Evolutionary conservation across 2,113 vertebrate genomes (phyloP).

Genomic region (Macquaria ambigua): DNA sequence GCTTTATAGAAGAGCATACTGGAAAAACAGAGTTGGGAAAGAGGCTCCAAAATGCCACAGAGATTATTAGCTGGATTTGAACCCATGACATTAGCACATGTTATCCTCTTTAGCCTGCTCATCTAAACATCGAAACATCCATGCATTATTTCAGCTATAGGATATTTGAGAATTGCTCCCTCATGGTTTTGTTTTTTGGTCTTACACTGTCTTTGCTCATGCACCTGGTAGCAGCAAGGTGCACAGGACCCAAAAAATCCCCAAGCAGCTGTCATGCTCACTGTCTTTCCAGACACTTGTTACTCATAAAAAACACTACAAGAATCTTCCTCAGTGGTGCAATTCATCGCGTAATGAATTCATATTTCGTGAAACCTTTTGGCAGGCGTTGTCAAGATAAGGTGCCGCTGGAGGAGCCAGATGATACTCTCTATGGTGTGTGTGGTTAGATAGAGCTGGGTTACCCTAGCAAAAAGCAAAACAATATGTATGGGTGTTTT

Average conservation of each 20-base stretch:
- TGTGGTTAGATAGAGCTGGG: constrained; percentile 16
- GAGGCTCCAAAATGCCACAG: not conserved
- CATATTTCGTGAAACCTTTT: constrained; percentile 60
- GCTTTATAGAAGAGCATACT: not conserved
- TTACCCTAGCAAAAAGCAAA: constrained; percentile 38
- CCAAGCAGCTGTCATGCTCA: constrained; percentile 44
- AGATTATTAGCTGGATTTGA: constrained; percentile 13
- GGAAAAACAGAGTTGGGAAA: not conserved
- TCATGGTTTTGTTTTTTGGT: constrained; percentile 18
- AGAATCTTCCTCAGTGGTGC: constrained; percentile 44
- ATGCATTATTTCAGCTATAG: constrained; percentile 16
- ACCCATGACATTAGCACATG: constrained; percentile 12
- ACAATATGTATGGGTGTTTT: constrained; percentile 34
- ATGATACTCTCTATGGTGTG: constrained; percentile 52
- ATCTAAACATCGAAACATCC: constrained; percentile 13
- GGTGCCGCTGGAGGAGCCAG: constrained; percentile 45
- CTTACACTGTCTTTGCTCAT: constrained; percentile 1
- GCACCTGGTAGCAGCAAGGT: constrained; percentile 63
- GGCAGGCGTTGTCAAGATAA: constrained; percentile 58
- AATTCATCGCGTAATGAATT: constrained; percentile 53
- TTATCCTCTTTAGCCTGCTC: constrained; percentile 19
- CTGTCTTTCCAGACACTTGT: constrained; percentile 64
- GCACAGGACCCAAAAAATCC: constrained; percentile 37
- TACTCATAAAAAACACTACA: constrained; percentile 52
- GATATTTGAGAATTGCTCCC: constrained; percentile 28